Evolutionary conservation across 2,888 invertebrate species (phyloP), one percentile per base, ranked within the genome.

Genomic region (Netelia melanura): DNA sequence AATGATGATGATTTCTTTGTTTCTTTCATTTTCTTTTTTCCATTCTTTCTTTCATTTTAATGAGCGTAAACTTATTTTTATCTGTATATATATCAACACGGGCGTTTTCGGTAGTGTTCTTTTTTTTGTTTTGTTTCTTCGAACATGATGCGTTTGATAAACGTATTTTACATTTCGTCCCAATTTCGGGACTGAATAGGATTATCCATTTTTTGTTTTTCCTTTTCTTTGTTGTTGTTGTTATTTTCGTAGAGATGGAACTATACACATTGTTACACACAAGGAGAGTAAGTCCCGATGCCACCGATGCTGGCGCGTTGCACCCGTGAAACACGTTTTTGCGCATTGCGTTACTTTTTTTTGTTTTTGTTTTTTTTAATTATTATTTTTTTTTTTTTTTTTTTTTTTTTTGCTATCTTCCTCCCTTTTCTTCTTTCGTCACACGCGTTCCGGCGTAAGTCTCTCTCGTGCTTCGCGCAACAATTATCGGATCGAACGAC

Each of bases 201-300:
- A 5, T 76, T 23, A 23, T 58, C 62, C 56, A 14, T 44, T 65
- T 25, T 65, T 14, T 58, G 8, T 58, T 75, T n/a, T 65, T n/a
- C n/a, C 25, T 44, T 30, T 71, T 56, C 23, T 38, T 54, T 71
- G 43, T 58, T 43, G 83, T 85, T 89, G 80, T 81, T 87, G 87
- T 67, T 81, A 86, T 89, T 87, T 89, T 88, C 86, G 85, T 88
- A 88, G 88, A 88, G 86, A 88, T 88, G 89, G 88, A 89, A 90
- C 85, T 87, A 86, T 87, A 86, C 85, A 85, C 86, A 85, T 85
- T 88, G 86, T 86, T 86, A 87, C 87, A 83, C 68, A 79, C 83
- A 87, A 88, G 89, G 88, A 90, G 88, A 91, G 86, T 90, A 90
- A 91, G 90, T 91, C 89, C 90, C 91, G 89, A 91, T 91, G 90